Conservation (phyloP, 1,140 invertebrate species). For the Nomia melanderi region DNA sequence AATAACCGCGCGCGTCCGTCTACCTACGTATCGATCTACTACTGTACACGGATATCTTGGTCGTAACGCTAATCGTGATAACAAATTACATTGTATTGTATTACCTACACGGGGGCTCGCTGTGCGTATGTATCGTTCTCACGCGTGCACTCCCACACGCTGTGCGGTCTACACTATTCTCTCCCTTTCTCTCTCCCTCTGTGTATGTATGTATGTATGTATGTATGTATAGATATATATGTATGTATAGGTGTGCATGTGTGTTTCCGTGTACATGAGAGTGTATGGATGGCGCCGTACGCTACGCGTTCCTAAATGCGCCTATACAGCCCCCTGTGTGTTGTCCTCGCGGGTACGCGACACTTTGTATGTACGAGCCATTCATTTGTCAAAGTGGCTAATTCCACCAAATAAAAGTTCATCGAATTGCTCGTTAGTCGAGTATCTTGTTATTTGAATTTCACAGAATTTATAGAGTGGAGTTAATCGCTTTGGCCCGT, state of each 20-base stretch:
- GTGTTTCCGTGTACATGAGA: neutral
- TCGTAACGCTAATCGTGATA: constrained; percentile 46
- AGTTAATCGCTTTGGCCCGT: no score
- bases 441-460: no score
- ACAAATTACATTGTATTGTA: constrained; percentile 41
- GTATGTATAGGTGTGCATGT: constrained; percentile 37
- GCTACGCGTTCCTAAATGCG: no score
- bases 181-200: constrained; percentile 3
- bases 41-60: constrained; percentile 39
- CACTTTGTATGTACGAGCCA: neutral
- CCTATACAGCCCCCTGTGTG: no score
- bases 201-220: constrained; percentile 12
- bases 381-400: no score
- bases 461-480: no score
- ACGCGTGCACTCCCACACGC: constrained; percentile 45
- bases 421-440: no score
- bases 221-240: neutral
- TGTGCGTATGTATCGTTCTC: constrained; percentile 42
- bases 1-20: constrained; percentile 2
- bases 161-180: constrained; percentile 16
- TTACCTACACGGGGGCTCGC: constrained; percentile 27
- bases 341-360: no score
- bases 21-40: constrained; percentile 43
- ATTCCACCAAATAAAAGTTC: no score
- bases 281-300: no score